Percentiles rank a stretch among this genome's conserved stretches.
These are phyloP conservation scores for Lymantria monacha DNA, from an alignment of 2,888 invertebrate genomes.

Conservation along the genomic window DNA sequence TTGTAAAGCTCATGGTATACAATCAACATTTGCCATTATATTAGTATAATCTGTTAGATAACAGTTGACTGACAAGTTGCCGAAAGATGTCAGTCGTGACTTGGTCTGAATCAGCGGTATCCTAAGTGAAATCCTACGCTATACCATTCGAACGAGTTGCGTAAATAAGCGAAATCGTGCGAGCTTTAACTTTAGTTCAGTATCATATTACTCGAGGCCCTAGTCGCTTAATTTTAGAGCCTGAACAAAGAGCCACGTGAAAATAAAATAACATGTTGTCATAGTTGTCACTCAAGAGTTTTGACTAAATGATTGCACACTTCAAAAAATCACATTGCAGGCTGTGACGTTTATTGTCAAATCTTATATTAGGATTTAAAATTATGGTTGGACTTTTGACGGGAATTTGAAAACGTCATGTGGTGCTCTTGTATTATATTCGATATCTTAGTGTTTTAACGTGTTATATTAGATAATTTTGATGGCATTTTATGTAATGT, in stretches of 20 bases:
- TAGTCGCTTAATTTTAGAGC: constrained; percentile 31
- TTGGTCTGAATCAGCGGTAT: constrained; percentile 47
- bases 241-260: constrained; percentile 10
- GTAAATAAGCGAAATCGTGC: constrained; percentile 39
- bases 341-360: too few species aligned
- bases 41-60: constrained; percentile 41
- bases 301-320: not conserved
- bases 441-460: too few species aligned
- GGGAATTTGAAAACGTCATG: too few species aligned
- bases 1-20: constrained; percentile 42
- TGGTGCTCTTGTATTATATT: too few species aligned
- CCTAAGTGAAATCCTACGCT: constrained; percentile 40
- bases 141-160: constrained; percentile 36
- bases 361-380: too few species aligned
- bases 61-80: constrained; percentile 49
- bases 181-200: constrained; percentile 30
- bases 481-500: too few species aligned
- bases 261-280: not conserved
- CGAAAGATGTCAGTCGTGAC: constrained; percentile 50
- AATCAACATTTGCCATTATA: constrained; percentile 41
- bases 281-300: not conserved
- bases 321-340: too few species aligned
- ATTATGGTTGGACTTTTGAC: too few species aligned
- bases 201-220: constrained; percentile 35
- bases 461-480: too few species aligned